These are phyloP conservation scores for Aldabrachelys gigantea DNA, from an alignment of 2,113 vertebrate species.

Conservation along the genomic window DNA sequence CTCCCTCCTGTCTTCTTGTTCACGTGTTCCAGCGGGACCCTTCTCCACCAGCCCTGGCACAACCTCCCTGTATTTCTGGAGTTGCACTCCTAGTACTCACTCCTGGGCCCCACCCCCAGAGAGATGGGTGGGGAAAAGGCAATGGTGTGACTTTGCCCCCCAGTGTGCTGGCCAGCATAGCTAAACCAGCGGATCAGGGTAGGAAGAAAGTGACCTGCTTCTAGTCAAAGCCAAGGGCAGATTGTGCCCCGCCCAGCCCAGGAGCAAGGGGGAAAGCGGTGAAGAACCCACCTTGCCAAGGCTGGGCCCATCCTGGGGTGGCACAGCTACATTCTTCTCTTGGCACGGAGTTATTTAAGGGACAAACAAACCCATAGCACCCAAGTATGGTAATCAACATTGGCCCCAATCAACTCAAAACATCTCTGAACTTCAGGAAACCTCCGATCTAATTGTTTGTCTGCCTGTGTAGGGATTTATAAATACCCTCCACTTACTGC, in stretches of 20 bases:
- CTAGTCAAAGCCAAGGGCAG: not conserved
- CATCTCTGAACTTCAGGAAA: not conserved
- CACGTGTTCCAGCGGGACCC: not conserved
- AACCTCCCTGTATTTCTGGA: not conserved
- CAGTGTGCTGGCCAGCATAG: not conserved
- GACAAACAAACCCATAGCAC: not conserved
- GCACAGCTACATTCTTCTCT: not conserved
- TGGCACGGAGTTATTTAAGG: not conserved
- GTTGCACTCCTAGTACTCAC: not conserved
- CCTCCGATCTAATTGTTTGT: not conserved
- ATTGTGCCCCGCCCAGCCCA: not conserved
- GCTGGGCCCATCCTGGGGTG: not conserved
- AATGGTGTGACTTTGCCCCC: not conserved
- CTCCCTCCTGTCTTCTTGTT: not conserved
- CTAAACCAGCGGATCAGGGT: not conserved
- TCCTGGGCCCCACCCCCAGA: not conserved
- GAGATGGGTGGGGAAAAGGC: not conserved
- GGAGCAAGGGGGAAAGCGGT: not conserved
- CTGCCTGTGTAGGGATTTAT: not conserved
- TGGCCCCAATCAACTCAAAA: not conserved
- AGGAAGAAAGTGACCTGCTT: not conserved
- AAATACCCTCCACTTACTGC: not conserved
- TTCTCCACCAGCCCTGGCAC: not conserved
- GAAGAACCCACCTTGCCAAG: not conserved
- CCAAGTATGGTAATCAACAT: not conserved